Evolutionary conservation across 1,140 invertebrate genomes (phyloP).

Genomic region (Nasonia giraulti): DNA sequence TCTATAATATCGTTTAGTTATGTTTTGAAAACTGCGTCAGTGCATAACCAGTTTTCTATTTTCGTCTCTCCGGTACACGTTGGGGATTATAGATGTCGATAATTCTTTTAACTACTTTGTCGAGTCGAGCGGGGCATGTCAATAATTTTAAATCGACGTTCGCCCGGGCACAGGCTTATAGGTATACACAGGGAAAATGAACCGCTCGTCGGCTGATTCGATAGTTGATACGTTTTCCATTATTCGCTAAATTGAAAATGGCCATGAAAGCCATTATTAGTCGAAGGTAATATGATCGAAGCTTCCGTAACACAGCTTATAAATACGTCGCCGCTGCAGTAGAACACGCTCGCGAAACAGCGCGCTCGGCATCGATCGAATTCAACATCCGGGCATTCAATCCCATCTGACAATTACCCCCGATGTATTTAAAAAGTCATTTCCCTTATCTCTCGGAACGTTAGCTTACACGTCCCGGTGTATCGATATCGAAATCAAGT

Average conservation of each 20-base stretch:
- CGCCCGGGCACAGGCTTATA: no score
- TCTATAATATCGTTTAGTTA: no score
- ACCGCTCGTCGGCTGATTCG: no score
- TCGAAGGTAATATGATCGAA: neutral
- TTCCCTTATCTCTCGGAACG: neutral
- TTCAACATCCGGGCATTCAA: neutral
- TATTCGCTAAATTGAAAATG: neutral
- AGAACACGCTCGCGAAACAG: neutral
- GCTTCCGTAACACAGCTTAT: neutral
- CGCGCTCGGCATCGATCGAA: neutral
- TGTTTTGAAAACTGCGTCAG: no score
- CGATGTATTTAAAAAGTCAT: conserved; percentile 7
- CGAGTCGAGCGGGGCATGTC: neutral
- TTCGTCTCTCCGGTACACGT: no score
- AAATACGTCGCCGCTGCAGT: neutral
- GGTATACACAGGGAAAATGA: no score
- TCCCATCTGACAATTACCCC: neutral
- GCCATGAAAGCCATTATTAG: neutral
- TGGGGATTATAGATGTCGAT: neutral
- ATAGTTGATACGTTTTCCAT: neutral
- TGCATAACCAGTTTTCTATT: no score
- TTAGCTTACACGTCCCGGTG: neutral
- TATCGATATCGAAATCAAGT: neutral
- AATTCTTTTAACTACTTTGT: conserved; percentile 1
- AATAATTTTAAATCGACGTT: neutral